Evolutionary conservation across 2,888 invertebrate genomes (phyloP), one percentile per base, ranked within the genome.

Genomic region (Micoletzkya japonica): DNA sequence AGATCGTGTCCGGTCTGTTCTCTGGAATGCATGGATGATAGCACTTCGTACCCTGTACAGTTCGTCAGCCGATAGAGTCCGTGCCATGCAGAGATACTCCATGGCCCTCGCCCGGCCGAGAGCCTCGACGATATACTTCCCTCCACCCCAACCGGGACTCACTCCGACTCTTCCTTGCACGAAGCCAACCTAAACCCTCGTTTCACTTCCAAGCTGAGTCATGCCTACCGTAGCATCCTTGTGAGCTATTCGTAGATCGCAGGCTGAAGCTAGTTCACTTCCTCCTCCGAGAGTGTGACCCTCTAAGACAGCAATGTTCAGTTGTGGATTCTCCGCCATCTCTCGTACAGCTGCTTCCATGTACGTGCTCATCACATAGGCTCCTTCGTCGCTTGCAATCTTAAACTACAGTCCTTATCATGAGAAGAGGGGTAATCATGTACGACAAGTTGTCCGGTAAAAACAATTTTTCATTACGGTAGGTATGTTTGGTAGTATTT

Each of bases 151-250:
- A 24, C 68, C 68, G 10, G 68, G 68, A 28, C 57, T 44, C 57
- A 68, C 68, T 44, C 68, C 68, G 57, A 68, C 58, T 32, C 26
- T 57, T 7, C 68, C 68, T n/a, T 68, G 68, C 44, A 68, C 68
- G 49, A 68, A 68, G 20, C 68, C 68, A 4, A 68, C 68, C 68
- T 68, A 32, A n/a, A 44, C 20, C 6, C 32, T 30, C 32, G 10
- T 17, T 57, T 26, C 4, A 30, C 4, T 57, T n/a, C n/a, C n/a
- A n/a, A n/a, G n/a, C n/a, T n/a, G 24, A 58, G 59, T 37, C 61
- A 63, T 20, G 28, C 36, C 0, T 28, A 58, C 68, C 68, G 57
- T 68, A 2, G 57, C 39, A 37, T 68, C 44, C 44, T 20, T 57
- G 32, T 57, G 28, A 6, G 44, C 68, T 7, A 68, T 36, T 6